Base-by-base conservation (phyloP, 2,797 vertebrate species). In the Smutsia gigantea region DNA sequence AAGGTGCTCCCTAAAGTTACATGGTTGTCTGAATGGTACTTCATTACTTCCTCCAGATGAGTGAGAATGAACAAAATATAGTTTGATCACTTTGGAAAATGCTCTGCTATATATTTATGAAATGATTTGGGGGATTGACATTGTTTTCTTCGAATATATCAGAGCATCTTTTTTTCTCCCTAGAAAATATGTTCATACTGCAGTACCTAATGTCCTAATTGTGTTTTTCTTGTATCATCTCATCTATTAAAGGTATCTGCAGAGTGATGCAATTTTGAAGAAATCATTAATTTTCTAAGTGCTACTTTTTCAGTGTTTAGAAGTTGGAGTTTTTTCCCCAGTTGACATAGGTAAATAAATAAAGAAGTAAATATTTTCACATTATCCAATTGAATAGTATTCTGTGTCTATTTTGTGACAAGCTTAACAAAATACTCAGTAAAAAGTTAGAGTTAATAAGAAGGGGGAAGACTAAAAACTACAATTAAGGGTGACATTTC, bases 91-190 rank as follows among this genome's bases (percentile, higher is more conserved):
- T 90, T 93, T 97, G 84, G 83, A 95, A 96, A 94, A 96, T 74
- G 59, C 31, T 95, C 59, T 71, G 55, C 23, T 88, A 53, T 87
- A n/a, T 95, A 29, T 75, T 95, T 94, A 53, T 55, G 23, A 97
- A 85, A 83, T 94, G 87, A 94, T 57, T 96, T 94, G 78, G 34
- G 53, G 29, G 25, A 66, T 64, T 90, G 31, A 51, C 49, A 90
- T 94, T 95, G 92, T 83, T 93, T 95, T 95, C 64, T 94, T 37
- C 34, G 95, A 91, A 86, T 96, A 93, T 14, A 86, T 71, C 53
- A 85, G 72, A 95, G 61, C 55, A 90, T 51, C 39, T 95, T 96
- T 95, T 94, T 94, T 46, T 93, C 34, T 93, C 61, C 51, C 53
- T 79, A 59, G 42, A 87, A 34, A 95, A 88, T 93, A 89, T 85